Base-by-base conservation (phyloP, 92 coral and sea anemone genomes). In the Virgularia gustaviana region DNA sequence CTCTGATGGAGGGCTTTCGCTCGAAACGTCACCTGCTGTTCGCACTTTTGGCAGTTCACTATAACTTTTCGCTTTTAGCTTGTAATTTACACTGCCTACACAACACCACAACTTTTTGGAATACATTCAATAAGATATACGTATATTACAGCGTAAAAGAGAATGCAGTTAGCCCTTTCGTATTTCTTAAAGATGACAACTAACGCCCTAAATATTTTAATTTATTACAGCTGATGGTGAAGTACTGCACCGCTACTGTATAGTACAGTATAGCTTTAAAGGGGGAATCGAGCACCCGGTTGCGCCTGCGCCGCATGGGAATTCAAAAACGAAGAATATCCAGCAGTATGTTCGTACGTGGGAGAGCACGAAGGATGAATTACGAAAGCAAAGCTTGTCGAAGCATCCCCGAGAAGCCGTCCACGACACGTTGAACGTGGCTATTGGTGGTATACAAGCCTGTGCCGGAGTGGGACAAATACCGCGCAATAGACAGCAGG, bases 401-500 rank as follows among this genome's bases (percentile, higher is more conserved):
- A 43, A 4, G 20, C 51, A 43, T 16, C 51, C 51, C 2, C 51
- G 51, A 13, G 51, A 43, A 43, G 51, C 20, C 13, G 51, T 43
- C 2, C 51, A 43, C 20, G 51, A 43, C 20, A 22, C 20, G 51
- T 43, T 43, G 20, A 43, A 43, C 51, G 20, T 16, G 2, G 51
- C 20, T 43, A 16, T 43, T 43, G 51, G 51, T 43, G 72, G 71
- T 6, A 61, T 78, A 16, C 73, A 44, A 36, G 57, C 71, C 52
- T 73, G 88, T 61, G 44, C 71, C 37, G 84, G 81, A 28, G 49
- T 78, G 36, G 88, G 81, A 31, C 83, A 83, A 65, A 35, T 78
- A 29, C 88, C 84, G 64, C 76, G 88, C 42, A 73, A 73, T 67
- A 70, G 88, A 73, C 84, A 83, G 44, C 72, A 78, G 49, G 84